Evolutionary conservation across 2,797 vertebrate species (phyloP).

Genomic region (Poecilia wingei): DNA sequence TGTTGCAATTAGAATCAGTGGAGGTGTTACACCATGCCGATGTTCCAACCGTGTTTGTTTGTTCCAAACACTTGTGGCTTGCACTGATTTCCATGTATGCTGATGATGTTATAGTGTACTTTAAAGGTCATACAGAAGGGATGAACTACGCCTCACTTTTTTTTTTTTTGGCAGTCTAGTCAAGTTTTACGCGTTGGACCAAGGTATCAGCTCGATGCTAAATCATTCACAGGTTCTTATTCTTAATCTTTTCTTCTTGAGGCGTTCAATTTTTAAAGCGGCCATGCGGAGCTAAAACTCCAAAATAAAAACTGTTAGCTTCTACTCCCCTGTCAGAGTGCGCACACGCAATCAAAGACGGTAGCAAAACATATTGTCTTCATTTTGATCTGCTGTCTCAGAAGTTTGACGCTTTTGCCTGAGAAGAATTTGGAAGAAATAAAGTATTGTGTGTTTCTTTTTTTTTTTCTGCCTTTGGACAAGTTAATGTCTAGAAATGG

Average conservation of each 20-base stretch:
- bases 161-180: background rate
- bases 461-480: conserved; percentile 57
- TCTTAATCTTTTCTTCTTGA: conserved; percentile 15
- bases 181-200: background rate
- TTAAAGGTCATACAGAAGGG: conserved; percentile 15
- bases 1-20: conserved; percentile 64
- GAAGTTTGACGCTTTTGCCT: conserved; percentile 30
- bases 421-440: conserved; percentile 43
- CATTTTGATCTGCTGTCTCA: conserved; percentile 56
- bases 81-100: conserved; percentile 5
- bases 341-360: conserved; percentile 39
- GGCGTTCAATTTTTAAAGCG: conserved; percentile 47
- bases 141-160: background rate
- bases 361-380: conserved; percentile 28
- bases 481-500: conserved; percentile 50
- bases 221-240: conserved; percentile 23
- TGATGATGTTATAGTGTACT: conserved; percentile 13
- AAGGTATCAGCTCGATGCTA: background rate
- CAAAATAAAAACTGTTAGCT: conserved; percentile 28
- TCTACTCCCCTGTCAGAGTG: conserved; percentile 37
- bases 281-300: conserved; percentile 26
- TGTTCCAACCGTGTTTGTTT: conserved; percentile 53
- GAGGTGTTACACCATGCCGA: conserved; percentile 58
- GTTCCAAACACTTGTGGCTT: background rate
- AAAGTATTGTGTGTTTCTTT: conserved; percentile 28